Evolutionary conservation across 2,113 vertebrate genomes (phyloP).

Genomic region (Microcebus ravelobensis): DNA sequence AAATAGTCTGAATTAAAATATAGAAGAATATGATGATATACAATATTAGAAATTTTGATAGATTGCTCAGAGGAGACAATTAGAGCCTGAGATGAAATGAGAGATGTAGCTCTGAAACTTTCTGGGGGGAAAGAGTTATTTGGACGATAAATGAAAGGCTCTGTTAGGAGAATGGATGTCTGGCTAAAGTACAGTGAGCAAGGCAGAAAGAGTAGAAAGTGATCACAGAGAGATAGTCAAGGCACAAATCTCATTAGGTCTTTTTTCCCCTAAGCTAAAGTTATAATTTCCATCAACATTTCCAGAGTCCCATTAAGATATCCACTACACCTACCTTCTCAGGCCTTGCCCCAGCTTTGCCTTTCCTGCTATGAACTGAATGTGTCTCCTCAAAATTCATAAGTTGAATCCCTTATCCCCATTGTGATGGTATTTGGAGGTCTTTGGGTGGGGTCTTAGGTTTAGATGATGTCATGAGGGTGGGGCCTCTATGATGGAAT

Average conservation of each 20-base stretch:
- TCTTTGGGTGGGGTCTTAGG: neutral
- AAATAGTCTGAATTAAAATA: slow-evolving; percentile 9
- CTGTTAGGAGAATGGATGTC: neutral
- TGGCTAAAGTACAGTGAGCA: neutral
- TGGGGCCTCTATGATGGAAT: neutral
- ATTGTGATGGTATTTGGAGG: neutral
- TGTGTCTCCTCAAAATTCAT: neutral
- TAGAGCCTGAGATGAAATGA: neutral
- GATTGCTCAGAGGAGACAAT: neutral
- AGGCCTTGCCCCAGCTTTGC: neutral
- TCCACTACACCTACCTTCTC: neutral
- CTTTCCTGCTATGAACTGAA: neutral
- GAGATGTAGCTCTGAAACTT: neutral
- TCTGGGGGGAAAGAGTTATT: neutral
- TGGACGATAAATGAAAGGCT: neutral
- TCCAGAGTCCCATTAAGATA: neutral
- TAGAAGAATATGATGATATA: neutral
- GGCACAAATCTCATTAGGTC: neutral
- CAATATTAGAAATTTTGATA: neutral
- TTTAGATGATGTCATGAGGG: neutral
- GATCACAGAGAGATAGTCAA: neutral
- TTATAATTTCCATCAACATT: neutral
- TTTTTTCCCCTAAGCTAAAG: neutral
- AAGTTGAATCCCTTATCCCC: neutral
- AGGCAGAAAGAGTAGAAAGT: neutral